Evolutionary conservation across 2,113 vertebrate genomes (phyloP).

Genomic region (Corapipo altera): DNA sequence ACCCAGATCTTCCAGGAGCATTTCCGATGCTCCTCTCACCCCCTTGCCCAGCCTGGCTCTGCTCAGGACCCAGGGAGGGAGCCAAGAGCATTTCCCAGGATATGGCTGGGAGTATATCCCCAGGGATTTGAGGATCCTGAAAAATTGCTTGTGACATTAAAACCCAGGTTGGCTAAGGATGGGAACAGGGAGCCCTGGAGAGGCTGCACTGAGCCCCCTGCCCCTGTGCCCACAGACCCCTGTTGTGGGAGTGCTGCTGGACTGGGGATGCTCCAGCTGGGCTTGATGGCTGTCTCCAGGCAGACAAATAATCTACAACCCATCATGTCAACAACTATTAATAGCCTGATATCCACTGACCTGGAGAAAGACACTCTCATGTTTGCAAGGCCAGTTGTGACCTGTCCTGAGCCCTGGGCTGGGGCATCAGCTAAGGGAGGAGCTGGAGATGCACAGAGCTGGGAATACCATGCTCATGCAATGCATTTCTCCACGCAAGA

Average conservation of each 20-base stretch:
- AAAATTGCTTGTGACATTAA: not conserved
- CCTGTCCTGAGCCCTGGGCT: not conserved
- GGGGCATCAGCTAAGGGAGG: not conserved
- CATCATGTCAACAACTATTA: not conserved
- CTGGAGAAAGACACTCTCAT: not conserved
- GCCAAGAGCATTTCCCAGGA: not conserved
- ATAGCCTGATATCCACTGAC: not conserved
- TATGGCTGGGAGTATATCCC: not conserved
- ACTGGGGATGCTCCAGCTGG: accelerated
- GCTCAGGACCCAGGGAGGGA: not conserved
- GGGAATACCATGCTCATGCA: accelerated
- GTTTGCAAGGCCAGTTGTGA: not conserved
- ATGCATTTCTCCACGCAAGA: accelerated
- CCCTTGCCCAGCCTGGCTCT: not conserved
- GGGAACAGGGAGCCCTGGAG: not conserved
- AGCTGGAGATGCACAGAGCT: accelerated
- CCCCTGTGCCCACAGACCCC: accelerated
- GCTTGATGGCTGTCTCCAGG: not conserved
- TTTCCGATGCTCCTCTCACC: not conserved
- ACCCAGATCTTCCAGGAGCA: accelerated
- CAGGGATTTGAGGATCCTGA: not conserved
- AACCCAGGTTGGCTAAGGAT: not conserved
- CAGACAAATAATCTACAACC: not conserved
- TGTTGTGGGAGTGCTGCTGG: not conserved
- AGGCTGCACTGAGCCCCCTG: accelerated